Percentiles rank a stretch among this genome's conserved stretches.
Conservation (phyloP, 2,888 invertebrate species). For the Cantharis rufa region DNA sequence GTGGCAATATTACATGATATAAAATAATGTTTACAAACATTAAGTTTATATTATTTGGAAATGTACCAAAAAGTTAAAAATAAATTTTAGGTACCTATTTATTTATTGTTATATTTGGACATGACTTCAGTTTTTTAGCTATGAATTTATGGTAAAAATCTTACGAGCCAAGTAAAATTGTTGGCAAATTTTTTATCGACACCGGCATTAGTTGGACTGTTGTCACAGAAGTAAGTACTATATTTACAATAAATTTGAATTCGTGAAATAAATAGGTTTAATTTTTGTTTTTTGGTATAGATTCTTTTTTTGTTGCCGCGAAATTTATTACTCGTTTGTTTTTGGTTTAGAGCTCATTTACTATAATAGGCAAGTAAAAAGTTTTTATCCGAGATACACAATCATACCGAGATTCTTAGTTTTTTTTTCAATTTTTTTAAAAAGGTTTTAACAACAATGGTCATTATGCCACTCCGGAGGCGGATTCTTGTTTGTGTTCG, state of each 20-base stretch:
- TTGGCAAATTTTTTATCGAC: not conserved
- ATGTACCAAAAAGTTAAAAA: not conserved
- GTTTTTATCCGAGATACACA: not conserved
- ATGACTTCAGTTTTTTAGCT: conserved; percentile 10
- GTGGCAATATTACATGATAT: not conserved
- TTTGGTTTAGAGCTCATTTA: not conserved
- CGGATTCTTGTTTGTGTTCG: not conserved
- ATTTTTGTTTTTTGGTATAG: not conserved
- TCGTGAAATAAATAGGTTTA: not conserved
- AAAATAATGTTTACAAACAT: conserved; percentile 1
- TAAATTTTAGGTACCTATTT: not conserved
- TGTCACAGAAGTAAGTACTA: not conserved
- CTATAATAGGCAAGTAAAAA: not conserved
- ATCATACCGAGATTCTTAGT: not conserved
- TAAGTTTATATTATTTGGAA: not conserved
- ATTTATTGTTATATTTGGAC: conserved; percentile 16
- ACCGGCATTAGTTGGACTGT: not conserved
- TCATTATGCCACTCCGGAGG: not conserved
- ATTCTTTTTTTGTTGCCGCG: not conserved
- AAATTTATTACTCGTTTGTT: not conserved
- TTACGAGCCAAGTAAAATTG: not conserved
- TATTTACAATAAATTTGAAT: not conserved
- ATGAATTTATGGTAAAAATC: conserved; percentile 8
- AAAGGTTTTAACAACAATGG: too few species aligned
- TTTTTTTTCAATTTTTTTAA: not conserved